These are phyloP conservation scores for Dicrurus megarhynchus DNA, from an alignment of 2,113 vertebrate species.

Conservation along the genomic window DNA sequence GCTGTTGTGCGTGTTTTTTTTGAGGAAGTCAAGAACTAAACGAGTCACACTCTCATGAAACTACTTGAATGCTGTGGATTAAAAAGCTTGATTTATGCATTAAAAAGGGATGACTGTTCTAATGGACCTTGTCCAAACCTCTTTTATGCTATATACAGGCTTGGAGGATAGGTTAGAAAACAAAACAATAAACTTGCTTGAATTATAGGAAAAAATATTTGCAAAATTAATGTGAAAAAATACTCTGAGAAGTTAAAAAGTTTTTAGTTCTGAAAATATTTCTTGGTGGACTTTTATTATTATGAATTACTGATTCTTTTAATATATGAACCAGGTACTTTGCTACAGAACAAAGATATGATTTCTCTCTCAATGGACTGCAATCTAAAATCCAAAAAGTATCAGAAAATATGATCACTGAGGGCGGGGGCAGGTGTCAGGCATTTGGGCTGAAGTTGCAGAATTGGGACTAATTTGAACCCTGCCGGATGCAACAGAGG, in stretches of 20 bases:
- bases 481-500: background rate
- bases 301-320: background rate
- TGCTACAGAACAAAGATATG: background rate
- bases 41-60: rapidly evolving
- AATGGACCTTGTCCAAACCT: background rate
- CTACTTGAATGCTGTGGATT: rapidly evolving
- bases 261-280: background rate
- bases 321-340: background rate
- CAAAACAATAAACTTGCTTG: background rate
- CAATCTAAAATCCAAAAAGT: background rate
- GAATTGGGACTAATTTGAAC: background rate
- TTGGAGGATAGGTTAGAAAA: background rate
- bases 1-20: background rate
- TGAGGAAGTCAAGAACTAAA: background rate
- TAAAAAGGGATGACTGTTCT: background rate
- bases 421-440: background rate
- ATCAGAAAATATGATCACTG: background rate
- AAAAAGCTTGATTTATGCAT: background rate
- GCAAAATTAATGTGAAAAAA: background rate
- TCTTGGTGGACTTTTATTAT: background rate
- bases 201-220: background rate
- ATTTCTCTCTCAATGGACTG: background rate
- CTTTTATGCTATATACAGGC: background rate
- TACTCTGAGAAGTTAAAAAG: background rate
- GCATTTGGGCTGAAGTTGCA: background rate